Evolutionary conservation across 2,113 vertebrate species (phyloP).

Genomic region (Dromaius novaehollandiae): DNA sequence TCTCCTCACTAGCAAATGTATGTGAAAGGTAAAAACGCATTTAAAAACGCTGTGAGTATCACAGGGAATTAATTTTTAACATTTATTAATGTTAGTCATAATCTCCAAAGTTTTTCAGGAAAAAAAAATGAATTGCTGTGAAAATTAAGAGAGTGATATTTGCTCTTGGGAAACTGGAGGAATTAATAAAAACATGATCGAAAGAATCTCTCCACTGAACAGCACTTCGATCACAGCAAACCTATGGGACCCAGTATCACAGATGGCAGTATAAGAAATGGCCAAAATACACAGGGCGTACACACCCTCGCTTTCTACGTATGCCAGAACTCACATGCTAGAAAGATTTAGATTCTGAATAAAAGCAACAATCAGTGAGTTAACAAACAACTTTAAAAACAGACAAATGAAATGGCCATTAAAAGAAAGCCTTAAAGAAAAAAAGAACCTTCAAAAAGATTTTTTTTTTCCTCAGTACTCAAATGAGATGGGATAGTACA

Average conservation of each 20-base stretch:
- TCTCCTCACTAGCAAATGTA: not conserved
- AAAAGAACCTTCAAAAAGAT: rapidly evolving
- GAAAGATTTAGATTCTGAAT: not conserved
- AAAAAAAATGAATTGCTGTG: not conserved
- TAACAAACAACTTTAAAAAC: not conserved
- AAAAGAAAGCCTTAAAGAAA: not conserved
- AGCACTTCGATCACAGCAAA: not conserved
- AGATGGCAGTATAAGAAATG: not conserved
- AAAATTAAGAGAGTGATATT: not conserved
- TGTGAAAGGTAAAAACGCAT: not conserved
- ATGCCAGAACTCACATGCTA: not conserved
- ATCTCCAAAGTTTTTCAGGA: not conserved
- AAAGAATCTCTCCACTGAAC: not conserved
- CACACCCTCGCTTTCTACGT: not conserved
- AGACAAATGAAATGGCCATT: not conserved
- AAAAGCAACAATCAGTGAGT: not conserved
- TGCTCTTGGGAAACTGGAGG: not conserved
- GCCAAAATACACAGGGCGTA: not conserved
- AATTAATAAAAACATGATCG: not conserved
- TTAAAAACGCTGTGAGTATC: not conserved
- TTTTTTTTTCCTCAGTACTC: not conserved
- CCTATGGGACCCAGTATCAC: not conserved
- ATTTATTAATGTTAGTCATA: not conserved
- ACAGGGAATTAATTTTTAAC: not conserved
- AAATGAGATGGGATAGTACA: not conserved